phyloP scores from a whole-genome alignment of 2,888 invertebrate species.

The Drosophila parthenogenetica region DNA sequence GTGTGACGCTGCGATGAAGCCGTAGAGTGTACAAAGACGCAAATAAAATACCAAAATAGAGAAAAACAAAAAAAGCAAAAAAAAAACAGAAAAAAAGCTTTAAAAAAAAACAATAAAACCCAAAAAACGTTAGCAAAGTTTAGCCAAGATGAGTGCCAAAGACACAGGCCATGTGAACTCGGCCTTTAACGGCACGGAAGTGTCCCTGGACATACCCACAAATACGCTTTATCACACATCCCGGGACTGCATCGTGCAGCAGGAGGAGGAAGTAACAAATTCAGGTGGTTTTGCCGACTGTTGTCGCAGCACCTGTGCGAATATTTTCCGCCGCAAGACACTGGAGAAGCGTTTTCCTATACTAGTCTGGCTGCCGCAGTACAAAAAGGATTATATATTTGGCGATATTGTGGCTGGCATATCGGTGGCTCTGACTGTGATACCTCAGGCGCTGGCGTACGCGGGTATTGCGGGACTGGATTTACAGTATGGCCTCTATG shows the following conservation, averaged over 20 bases:
- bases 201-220: constrained; percentile 83
- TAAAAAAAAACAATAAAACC: constrained; percentile 4
- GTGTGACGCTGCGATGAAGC: constrained; percentile 66
- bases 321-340: constrained; percentile 89
- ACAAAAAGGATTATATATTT: constrained; percentile 90
- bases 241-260: constrained; percentile 85
- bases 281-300: constrained; percentile 55
- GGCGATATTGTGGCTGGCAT: constrained; percentile 96
- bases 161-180: constrained; percentile 69
- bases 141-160: constrained; percentile 56
- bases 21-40: constrained; percentile 47
- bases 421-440: constrained; percentile 90
- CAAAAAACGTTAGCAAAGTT: constrained; percentile 16
- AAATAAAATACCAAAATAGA: constrained; percentile 13
- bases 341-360: constrained; percentile 91
- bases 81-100: constrained; percentile 18
- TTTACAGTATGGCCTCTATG: constrained; percentile 95
- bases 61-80: constrained; percentile 19
- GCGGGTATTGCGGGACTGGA: constrained; percentile 92
- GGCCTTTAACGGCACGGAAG: constrained; percentile 75
- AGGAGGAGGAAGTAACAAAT: constrained; percentile 79
- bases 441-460: constrained; percentile 94
- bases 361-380: constrained; percentile 91
- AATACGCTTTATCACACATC: constrained; percentile 83
- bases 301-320: constrained; percentile 82